phyloP scores from a whole-genome alignment of 2,113 vertebrate species.

The Saimiri boliviensis region DNA sequence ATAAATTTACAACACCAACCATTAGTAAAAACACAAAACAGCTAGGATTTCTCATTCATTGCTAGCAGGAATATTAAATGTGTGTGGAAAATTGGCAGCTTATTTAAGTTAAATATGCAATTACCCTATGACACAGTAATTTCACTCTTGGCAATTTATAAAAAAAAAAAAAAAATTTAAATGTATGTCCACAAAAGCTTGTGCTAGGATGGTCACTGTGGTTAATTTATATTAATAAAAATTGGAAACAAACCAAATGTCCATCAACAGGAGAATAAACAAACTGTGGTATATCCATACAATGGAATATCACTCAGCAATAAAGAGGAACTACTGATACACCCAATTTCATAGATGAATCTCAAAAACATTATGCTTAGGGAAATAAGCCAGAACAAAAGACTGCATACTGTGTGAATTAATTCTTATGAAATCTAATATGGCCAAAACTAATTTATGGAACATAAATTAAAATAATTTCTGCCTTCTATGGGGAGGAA shows the following conservation, averaged over 20 bases:
- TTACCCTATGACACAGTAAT: background rate
- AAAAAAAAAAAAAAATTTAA: background rate
- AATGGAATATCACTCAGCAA: background rate
- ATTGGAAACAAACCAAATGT: background rate
- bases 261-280: background rate
- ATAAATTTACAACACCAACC: background rate
- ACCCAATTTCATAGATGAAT: background rate
- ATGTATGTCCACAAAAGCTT: background rate
- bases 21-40: background rate
- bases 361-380: background rate
- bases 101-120: background rate
- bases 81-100: background rate
- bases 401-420: background rate
- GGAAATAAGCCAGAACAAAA: background rate
- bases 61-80: background rate
- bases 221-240: constrained; percentile 1
- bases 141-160: background rate
- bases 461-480: background rate
- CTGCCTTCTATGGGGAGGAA: background rate
- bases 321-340: background rate
- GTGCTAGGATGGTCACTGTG: background rate
- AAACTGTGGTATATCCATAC: background rate
- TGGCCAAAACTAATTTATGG: background rate
- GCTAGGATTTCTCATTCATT: background rate
- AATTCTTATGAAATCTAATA: background rate